phyloP scores from a whole-genome alignment of 2,113 vertebrate species.

The Ammospiza nelsoni region DNA sequence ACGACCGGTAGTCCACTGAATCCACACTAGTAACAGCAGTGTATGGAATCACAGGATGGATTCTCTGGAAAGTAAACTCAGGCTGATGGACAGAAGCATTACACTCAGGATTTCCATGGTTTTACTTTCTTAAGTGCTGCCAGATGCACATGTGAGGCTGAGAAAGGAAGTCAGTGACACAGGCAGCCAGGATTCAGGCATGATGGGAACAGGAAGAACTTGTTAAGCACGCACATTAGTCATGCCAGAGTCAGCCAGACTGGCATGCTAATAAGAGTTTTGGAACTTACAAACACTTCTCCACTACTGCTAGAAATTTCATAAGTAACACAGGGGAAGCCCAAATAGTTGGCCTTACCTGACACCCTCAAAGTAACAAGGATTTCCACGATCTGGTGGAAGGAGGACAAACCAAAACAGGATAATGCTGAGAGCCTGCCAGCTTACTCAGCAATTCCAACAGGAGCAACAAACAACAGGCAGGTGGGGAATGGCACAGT shows the following conservation, averaged over 20 bases:
- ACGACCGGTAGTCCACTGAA: not conserved
- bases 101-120: not conserved
- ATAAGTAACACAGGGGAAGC: not conserved
- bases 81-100: not conserved
- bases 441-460: not conserved
- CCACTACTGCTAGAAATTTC: not conserved
- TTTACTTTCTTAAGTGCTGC: not conserved
- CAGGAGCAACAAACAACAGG: not conserved
- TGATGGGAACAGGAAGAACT: slow-evolving; percentile 41
- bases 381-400: not conserved
- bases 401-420: not conserved
- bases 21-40: fast-evolving
- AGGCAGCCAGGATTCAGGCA: not conserved
- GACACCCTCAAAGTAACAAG: not conserved
- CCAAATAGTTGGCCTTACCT: not conserved
- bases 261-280: not conserved
- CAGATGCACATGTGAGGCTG: not conserved
- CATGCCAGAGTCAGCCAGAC: not conserved
- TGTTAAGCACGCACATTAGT: not conserved
- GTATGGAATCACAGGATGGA: not conserved
- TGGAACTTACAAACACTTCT: not conserved
- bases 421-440: not conserved
- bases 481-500: not conserved
- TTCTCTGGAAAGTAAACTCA: not conserved
- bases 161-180: not conserved